phyloP scores from a whole-genome alignment of 30 jellyfish, hydroid and myxozoan genomes.

The Cassiopea xamachana region DNA sequence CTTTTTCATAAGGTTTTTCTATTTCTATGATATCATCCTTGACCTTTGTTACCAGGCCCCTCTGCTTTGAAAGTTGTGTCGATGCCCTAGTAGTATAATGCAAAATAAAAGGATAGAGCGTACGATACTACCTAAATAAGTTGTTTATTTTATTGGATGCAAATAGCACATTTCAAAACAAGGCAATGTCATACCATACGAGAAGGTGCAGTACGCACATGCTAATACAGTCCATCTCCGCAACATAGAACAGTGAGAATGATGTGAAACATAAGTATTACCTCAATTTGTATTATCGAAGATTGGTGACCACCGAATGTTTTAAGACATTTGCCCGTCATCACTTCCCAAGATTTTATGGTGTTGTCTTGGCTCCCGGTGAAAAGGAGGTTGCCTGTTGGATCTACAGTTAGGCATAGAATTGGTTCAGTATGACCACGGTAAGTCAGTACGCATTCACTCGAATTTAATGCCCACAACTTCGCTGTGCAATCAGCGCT shows the following conservation, averaged over 20 bases:
- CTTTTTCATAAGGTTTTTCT: too few relatives aligned
- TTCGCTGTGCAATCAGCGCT: conserved; percentile 94
- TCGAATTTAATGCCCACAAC: conserved; percentile 89
- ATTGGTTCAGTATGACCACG: conserved; percentile 94
- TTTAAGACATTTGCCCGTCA: conserved; percentile 83
- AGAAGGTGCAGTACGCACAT: not conserved
- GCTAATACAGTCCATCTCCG: not conserved
- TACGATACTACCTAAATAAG: too few relatives aligned
- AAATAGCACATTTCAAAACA: not conserved
- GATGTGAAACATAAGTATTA: conserved; percentile 63
- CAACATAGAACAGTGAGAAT: not conserved
- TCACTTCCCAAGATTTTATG: conserved; percentile 82
- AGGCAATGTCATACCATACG: not conserved
- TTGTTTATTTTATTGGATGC: too few relatives aligned
- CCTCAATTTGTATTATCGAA: conserved; percentile 91
- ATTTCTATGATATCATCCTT: too few relatives aligned
- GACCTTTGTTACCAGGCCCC: too few relatives aligned
- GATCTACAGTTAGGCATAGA: conserved; percentile 86
- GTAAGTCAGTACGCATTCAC: conserved; percentile 81
- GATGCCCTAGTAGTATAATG: too few relatives aligned
- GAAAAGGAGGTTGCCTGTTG: conserved; percentile 76
- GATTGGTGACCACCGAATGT: conserved; percentile 87
- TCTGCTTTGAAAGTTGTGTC: too few relatives aligned
- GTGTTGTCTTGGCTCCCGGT: conserved; percentile 95
- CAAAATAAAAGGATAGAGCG: too few relatives aligned